Conservation (phyloP, 1,140 invertebrate species). For the Ptiloglossa arizonensis region DNA sequence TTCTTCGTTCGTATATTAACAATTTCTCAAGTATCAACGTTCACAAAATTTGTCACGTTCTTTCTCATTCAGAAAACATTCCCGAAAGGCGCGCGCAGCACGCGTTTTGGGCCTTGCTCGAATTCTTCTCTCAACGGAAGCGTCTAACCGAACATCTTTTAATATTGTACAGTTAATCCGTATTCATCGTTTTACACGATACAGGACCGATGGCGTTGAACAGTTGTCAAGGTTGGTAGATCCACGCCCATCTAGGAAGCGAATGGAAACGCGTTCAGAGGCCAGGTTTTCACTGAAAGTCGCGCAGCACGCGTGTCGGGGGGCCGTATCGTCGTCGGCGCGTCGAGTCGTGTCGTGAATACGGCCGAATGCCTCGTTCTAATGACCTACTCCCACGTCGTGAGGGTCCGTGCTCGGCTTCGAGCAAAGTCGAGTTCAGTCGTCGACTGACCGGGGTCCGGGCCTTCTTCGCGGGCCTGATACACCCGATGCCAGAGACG, state of each 20-base stretch:
- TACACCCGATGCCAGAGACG: slow-evolving; percentile 52
- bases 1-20: too few relatives aligned
- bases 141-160: too few relatives aligned
- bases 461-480: slow-evolving; percentile 55
- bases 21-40: too few relatives aligned
- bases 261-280: neutral
- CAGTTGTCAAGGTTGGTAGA: too few relatives aligned
- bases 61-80: too few relatives aligned
- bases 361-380: slow-evolving; percentile 68
- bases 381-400: slow-evolving; percentile 79
- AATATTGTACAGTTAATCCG: too few relatives aligned
- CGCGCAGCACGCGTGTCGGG: neutral
- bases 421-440: slow-evolving; percentile 63
- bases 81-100: too few relatives aligned
- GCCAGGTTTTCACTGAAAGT: slow-evolving; percentile 27
- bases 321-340: neutral
- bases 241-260: neutral
- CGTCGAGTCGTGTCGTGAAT: slow-evolving; percentile 51
- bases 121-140: too few relatives aligned
- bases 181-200: too few relatives aligned
- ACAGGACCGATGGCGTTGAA: too few relatives aligned
- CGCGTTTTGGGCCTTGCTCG: too few relatives aligned
- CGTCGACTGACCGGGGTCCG: slow-evolving; percentile 72
- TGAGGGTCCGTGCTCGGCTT: slow-evolving; percentile 18
- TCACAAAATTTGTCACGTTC: too few relatives aligned